Base-by-base conservation (phyloP, 2,888 invertebrate species). In the Norana najaformis region DNA sequence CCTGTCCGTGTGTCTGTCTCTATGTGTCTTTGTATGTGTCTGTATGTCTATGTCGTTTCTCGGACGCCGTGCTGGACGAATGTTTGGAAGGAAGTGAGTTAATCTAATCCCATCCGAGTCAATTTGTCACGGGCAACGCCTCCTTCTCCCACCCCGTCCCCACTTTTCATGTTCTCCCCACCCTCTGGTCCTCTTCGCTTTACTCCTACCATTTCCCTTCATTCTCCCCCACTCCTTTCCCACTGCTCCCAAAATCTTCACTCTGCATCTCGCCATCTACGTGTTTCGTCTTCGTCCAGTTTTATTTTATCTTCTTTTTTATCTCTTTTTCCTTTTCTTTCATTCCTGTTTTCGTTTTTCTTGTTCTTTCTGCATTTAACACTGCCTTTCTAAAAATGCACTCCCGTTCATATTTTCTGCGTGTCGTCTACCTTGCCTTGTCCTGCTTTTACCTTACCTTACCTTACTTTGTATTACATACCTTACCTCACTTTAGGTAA, bases 41-140 rank as follows among this genome's bases (percentile, higher is more conserved):
- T 47, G 20, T 47, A 6, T 47, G 47, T 47, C 47, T 20, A 20
- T 1, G 20, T 6, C 69, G 30, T 69, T 8, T n/a, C 69, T n/a
- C n/a, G 69, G 30, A n/a, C 69, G 30, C 30, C 69, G 69, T 30
- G n/a, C 30, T n/a, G 30, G 69, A n/a, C 69, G 69, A 69, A 69
- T 69, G 69, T 69, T 69, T 69, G 69, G n/a, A 30, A 30, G 69
- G 69, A 69, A 69, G 69, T 69, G 69, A 69, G 30, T 69, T 69
- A 69, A 69, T 69, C 69, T 69, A 69, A 69, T 69, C 69, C 13
- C n/a, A 69, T 69, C 69, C 69, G 69, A 69, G 69, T 69, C 69
- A 69, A 69, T 69, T 69, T 69, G 69, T 69, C 69, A 0, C 69
- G 69, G n/a, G 85, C 85, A 18, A 35, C 85, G 37, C 85, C 35